Evolutionary conservation across 2,797 vertebrate genomes (phyloP), one percentile per base, ranked within the genome.

Genomic region (Spondyliosoma cantharus): DNA sequence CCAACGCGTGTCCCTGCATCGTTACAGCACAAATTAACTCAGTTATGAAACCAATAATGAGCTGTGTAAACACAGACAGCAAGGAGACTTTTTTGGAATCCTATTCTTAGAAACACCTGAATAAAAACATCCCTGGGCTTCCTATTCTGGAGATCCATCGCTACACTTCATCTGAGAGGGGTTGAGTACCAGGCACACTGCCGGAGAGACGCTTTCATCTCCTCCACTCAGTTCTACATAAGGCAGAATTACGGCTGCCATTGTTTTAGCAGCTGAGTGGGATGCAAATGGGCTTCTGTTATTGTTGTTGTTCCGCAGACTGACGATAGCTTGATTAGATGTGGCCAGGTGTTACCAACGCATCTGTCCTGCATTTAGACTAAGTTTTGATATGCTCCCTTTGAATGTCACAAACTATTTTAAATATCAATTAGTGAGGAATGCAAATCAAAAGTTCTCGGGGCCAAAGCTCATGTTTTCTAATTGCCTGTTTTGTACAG

Each of bases 191-290:
- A 67, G 74, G 48, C 73, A 32, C 71, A 60, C 76, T 78, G 78
- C 73, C 24, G 48, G 69, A 84, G 81, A 53, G n/a, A 73, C 45
- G 63, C 90, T 92, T 89, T 90, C 83, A 90, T 89, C 84, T 89
- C 59, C 75, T 78, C 48, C 71, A 43, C 66, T n/a, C 20, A 45
- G 46, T 71, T 79, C 58, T 53, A 53, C 54, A 76, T 85, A 57
- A 84, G 72, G 70, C 64, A 85, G 65, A 80, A 65, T 71, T 78
- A 77, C 70, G 76, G 76, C 59, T 77, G 78, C 65, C 76, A 69
- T 77, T 80, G 54, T 57, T 82, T 74, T 72, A 83, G 58, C 67
- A 73, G 75, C 64, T 24, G 37, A 88, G 76, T 52, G 52, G 69
- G 74, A 86, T 80, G 83, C 74, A 81, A 89, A 85, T 70, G 5